Conservation (phyloP, 2,888 invertebrate species). For the Esperia sulphurella region DNA sequence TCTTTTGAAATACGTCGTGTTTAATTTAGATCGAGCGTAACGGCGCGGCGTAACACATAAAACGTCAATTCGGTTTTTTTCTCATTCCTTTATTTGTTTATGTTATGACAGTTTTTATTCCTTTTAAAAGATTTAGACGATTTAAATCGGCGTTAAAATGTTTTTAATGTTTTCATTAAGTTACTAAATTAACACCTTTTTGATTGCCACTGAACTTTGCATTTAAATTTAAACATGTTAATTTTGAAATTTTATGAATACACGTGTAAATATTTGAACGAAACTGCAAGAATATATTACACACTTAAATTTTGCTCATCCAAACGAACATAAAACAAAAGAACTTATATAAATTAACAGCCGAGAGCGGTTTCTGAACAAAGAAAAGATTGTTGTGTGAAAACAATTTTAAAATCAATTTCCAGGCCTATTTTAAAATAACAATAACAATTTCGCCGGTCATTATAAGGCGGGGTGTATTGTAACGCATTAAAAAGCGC, state of each 20-base stretch:
- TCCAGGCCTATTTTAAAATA: neutral
- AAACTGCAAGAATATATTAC: too few species aligned
- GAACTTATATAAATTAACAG: neutral
- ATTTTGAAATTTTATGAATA: neutral
- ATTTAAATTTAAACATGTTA: neutral
- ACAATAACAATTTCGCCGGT: neutral
- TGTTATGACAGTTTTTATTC: slow-evolving; percentile 3
- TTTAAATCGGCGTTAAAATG: slow-evolving; percentile 2
- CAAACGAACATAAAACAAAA: too few species aligned
- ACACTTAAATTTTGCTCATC: too few species aligned
- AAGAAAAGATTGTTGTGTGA: neutral
- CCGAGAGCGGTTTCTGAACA: neutral
- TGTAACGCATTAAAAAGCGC: neutral
- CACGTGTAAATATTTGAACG: too few species aligned
- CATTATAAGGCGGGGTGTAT: neutral
- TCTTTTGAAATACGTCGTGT: slow-evolving; percentile 29
- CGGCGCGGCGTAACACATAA: slow-evolving; percentile 26
- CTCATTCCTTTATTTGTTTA: slow-evolving; percentile 17
- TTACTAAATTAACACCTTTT: neutral
- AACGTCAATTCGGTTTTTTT: slow-evolving; percentile 18
- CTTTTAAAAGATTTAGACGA: slow-evolving; percentile 1
- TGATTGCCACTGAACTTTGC: neutral
- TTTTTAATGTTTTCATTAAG: neutral
- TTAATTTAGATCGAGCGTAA: slow-evolving; percentile 26
- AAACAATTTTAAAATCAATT: slow-evolving; percentile 1